Conservation (phyloP, 2,888 invertebrate species). For the Homarus gammarus region DNA sequence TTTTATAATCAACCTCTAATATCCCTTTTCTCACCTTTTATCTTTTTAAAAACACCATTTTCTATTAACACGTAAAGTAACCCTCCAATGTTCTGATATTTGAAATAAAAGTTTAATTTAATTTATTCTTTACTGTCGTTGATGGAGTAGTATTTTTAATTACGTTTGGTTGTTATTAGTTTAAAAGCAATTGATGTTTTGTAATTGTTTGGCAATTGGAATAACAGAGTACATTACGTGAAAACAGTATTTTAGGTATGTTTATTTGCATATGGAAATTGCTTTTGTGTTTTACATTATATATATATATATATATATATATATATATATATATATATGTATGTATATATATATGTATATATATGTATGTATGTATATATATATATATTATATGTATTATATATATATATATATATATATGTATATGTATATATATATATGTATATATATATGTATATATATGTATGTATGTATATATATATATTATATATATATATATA, state of each 20-base stretch:
- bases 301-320: slow-evolving; percentile 26
- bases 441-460: slow-evolving; percentile 28
- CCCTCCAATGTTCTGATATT: not conserved
- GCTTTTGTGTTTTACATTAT: not conserved
- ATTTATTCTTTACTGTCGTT: slow-evolving; percentile 17
- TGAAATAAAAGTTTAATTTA: not conserved
- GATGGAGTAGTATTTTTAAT: not conserved
- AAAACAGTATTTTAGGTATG: not conserved
- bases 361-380: slow-evolving; percentile 3
- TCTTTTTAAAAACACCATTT: not conserved
- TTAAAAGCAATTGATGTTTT: slow-evolving; percentile 20
- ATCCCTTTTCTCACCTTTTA: not conserved
- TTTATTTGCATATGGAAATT: not conserved
- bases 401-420: slow-evolving; percentile 51
- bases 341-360: slow-evolving; percentile 30
- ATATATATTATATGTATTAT: no score
- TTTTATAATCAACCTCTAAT: not conserved
- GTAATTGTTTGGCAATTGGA: not conserved
- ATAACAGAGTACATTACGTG: not conserved
- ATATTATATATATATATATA: not conserved
- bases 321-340: slow-evolving; percentile 38
- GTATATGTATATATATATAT: slow-evolving; percentile 41
- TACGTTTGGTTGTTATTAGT: slow-evolving; percentile 6
- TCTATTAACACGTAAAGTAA: not conserved
- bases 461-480: no score